These are phyloP conservation scores for Syrphus vitripennis DNA, from an alignment of 2,888 invertebrate species.

Conservation along the genomic window DNA sequence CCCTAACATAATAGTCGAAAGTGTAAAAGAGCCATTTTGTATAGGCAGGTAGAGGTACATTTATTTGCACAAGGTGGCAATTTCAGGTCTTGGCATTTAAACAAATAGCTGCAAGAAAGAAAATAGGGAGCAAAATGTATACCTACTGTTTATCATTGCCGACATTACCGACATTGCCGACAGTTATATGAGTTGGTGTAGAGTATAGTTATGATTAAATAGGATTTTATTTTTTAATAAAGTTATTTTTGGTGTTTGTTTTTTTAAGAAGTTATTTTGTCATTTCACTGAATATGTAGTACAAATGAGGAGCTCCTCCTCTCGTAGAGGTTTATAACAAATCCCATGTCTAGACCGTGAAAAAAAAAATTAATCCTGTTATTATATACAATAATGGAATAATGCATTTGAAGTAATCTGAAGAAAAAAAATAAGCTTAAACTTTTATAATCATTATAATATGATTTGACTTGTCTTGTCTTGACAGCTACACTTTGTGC, in stretches of 20 bases:
- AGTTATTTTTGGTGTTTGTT: background rate
- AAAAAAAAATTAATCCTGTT: slow-evolving; percentile 1
- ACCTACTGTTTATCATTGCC: too few species aligned
- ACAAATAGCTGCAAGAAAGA: background rate
- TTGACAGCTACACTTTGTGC: background rate
- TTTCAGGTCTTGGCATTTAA: background rate
- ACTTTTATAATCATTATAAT: background rate
- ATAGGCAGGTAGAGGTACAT: background rate
- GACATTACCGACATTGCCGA: too few species aligned
- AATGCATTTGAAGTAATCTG: background rate
- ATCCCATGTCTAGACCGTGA: slow-evolving; percentile 15
- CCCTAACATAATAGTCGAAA: background rate
- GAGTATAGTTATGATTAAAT: too few species aligned
- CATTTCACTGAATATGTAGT: background rate
- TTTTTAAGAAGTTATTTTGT: background rate
- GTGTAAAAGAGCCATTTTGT: background rate
- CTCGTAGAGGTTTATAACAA: background rate
- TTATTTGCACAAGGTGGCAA: slow-evolving; percentile 1
- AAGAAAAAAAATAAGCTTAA: background rate
- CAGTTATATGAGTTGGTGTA: background rate
- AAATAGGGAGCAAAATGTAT: background rate
- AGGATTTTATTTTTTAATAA: background rate
- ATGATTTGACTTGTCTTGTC: background rate
- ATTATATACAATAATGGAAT: background rate
- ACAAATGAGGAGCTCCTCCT: background rate